Conservation (phyloP, 2,888 invertebrate species). For the Pyrrhosoma nymphula region DNA sequence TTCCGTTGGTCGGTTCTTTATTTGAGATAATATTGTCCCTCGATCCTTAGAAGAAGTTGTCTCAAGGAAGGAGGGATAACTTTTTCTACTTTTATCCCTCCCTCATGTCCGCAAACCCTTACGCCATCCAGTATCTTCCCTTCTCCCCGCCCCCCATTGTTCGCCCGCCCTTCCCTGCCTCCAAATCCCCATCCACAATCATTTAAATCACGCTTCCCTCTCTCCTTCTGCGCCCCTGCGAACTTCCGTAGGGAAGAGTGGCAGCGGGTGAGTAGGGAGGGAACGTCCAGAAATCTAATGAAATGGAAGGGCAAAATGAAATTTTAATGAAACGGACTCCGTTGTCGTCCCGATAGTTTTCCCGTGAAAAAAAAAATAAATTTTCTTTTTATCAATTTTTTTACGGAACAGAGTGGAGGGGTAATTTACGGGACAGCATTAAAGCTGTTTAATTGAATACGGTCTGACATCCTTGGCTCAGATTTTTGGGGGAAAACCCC, state of each 20-base stretch:
- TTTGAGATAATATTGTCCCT: neutral
- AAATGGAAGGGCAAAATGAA: constrained; percentile 29
- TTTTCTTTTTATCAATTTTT: constrained; percentile 11
- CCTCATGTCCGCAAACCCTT: too few relatives aligned
- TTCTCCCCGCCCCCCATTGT: neutral
- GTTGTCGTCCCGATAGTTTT: constrained; percentile 10
- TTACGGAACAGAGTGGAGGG: neutral
- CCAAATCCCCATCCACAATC: neutral
- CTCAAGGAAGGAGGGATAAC: neutral
- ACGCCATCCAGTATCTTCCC: neutral
- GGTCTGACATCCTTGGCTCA: neutral
- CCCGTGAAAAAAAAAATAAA: neutral
- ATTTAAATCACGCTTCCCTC: neutral
- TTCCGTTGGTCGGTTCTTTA: neutral
- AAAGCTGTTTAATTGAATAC: constrained; percentile 26
- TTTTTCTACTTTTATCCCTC: neutral
- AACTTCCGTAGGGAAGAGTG: neutral
- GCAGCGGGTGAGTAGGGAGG: neutral
- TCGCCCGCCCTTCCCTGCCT: neutral
- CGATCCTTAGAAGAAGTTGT: neutral
- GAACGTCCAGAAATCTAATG: constrained; percentile 9
- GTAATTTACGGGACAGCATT: constrained; percentile 14
- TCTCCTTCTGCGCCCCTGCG: neutral
- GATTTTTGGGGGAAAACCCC: neutral
- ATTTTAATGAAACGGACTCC: constrained; percentile 31